Percentiles rank a stretch among this genome's conserved stretches.
Conservation (phyloP, 2,113 vertebrate species). For the Phalacrocorax carbo region DNA sequence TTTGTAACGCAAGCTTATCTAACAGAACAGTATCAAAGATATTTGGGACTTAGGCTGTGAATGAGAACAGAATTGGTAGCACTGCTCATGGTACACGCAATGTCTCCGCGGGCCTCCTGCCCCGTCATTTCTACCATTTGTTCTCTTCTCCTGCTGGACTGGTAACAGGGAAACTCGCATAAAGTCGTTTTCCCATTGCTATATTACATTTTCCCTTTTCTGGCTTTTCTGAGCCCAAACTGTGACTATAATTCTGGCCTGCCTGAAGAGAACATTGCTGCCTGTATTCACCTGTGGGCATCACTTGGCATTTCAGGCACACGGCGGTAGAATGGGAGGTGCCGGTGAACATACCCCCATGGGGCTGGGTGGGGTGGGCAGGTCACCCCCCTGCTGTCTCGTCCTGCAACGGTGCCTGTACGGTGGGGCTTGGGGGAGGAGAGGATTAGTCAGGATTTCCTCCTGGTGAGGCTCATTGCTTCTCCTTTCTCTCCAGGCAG, state of each 20-base stretch:
- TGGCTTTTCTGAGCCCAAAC: neutral
- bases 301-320: neutral
- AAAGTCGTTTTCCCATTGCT: neutral
- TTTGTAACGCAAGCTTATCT: neutral
- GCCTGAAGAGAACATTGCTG: neutral
- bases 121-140: neutral
- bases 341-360: neutral
- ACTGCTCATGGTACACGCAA: neutral
- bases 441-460: neutral
- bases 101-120: neutral
- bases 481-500: neutral
- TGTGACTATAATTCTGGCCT: neutral
- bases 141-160: neutral
- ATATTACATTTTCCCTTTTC: neutral
- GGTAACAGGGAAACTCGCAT: neutral
- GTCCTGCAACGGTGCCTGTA: accelerated
- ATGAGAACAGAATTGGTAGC: neutral
- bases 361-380: neutral
- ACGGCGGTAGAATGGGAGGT: neutral
- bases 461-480: neutral
- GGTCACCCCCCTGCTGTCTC: no score
- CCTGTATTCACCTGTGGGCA: neutral
- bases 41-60: neutral
- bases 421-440: neutral
- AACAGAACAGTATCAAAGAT: neutral